These are phyloP conservation scores for Diarsia rubi DNA, from an alignment of 2,888 invertebrate genomes.

Conservation along the genomic window DNA sequence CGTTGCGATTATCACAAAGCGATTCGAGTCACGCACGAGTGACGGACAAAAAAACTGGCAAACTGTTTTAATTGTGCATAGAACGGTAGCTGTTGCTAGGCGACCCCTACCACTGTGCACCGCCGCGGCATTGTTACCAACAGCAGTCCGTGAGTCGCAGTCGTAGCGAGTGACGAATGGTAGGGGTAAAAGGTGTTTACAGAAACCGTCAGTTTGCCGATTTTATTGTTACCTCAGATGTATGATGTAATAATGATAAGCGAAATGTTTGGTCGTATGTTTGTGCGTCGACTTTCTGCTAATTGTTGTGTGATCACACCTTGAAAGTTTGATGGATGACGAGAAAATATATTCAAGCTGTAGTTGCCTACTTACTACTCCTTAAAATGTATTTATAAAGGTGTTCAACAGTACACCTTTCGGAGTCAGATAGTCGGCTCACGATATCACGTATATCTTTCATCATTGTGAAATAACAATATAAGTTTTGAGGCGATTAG, in stretches of 20 bases:
- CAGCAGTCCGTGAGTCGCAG: slow-evolving; percentile 6
- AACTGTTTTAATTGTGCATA: slow-evolving; percentile 67
- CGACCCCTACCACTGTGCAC: slow-evolving; percentile 55
- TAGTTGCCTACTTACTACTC: neutral
- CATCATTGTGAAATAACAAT: slow-evolving; percentile 9
- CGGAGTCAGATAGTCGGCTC: slow-evolving; percentile 22
- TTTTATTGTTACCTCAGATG: slow-evolving; percentile 28
- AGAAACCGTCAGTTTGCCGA: slow-evolving; percentile 32
- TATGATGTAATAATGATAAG: slow-evolving; percentile 44
- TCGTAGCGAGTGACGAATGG: slow-evolving; percentile 30
- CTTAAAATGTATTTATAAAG: neutral
- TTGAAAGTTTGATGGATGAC: slow-evolving; percentile 47
- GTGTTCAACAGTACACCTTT: slow-evolving; percentile 27
- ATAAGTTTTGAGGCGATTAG: slow-evolving; percentile 13
- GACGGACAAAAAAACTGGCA: slow-evolving; percentile 64
- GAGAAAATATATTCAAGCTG: slow-evolving; percentile 12
- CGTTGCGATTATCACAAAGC: slow-evolving; percentile 65
- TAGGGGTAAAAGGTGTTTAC: slow-evolving; percentile 55
- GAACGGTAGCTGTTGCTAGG: slow-evolving; percentile 65
- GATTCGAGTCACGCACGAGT: slow-evolving; percentile 67
- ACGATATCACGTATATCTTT: neutral
- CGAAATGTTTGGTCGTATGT: slow-evolving; percentile 13
- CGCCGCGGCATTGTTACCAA: slow-evolving; percentile 11
- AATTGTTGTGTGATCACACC: slow-evolving; percentile 58
- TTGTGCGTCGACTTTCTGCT: slow-evolving; percentile 30